Conservation (phyloP, 2,888 invertebrate species). For the Tetramorium bicarinatum region DNA sequence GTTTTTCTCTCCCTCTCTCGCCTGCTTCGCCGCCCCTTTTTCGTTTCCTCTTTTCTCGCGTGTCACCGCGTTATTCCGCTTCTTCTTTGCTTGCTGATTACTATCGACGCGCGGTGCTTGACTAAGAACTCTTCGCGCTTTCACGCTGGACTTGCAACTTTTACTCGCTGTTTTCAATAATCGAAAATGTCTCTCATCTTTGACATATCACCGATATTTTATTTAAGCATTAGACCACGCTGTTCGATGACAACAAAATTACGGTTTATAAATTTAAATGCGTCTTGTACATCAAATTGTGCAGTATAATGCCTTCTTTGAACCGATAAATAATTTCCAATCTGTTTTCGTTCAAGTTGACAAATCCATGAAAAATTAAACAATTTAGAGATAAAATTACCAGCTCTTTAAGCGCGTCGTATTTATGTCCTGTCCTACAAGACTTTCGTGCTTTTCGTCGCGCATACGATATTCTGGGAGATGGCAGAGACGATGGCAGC, state of each 20-base stretch:
- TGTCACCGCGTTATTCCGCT: constrained; percentile 35
- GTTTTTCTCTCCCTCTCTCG: neutral
- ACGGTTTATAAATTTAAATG: neutral
- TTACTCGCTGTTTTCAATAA: constrained; percentile 15
- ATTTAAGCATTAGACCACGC: neutral
- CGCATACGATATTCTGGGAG: constrained; percentile 21
- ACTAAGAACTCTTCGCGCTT: constrained; percentile 46
- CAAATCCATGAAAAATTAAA: neutral
- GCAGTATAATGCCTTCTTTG: neutral
- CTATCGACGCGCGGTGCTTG: constrained; percentile 35
- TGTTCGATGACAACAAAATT: neutral
- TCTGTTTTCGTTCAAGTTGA: neutral
- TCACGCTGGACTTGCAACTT: constrained; percentile 41
- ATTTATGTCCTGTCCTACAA: constrained; percentile 19
- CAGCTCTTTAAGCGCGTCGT: constrained; percentile 10
- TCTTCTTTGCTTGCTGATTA: constrained; percentile 35
- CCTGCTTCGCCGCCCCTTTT: neutral
- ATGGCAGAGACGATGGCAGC: constrained; percentile 16
- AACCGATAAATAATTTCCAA: constrained; percentile 3
- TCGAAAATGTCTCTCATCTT: neutral
- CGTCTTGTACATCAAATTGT: neutral
- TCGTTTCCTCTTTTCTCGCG: constrained; percentile 22
- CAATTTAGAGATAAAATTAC: neutral
- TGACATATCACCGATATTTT: neutral
- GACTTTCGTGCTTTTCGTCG: constrained; percentile 25